These are phyloP conservation scores for Amiota minor DNA, from an alignment of 2,888 invertebrate species.

Conservation along the genomic window DNA sequence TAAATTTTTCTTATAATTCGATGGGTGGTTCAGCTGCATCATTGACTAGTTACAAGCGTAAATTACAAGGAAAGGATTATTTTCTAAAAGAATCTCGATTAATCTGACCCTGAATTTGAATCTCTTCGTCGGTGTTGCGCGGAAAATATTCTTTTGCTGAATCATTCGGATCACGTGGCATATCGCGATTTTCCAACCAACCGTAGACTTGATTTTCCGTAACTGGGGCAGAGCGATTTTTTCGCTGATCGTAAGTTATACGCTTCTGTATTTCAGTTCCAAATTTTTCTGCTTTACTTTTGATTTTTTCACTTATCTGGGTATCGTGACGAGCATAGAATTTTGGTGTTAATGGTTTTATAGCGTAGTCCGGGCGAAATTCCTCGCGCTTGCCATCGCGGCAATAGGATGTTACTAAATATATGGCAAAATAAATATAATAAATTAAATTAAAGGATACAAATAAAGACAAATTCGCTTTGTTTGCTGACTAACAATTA, in stretches of 20 bases:
- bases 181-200: constrained; percentile 24
- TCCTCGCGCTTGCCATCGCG: not conserved
- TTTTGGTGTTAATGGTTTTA: constrained; percentile 25
- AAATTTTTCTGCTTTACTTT: not conserved
- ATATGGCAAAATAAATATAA: no score
- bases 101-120: constrained; percentile 9
- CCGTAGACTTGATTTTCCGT: constrained; percentile 31
- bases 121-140: not conserved
- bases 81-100: not conserved
- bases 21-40: not conserved
- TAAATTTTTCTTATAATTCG: not conserved
- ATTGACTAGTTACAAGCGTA: not conserved
- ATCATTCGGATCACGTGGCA: constrained; percentile 4
- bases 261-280: constrained; percentile 8
- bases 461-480: no score
- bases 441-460: no score
- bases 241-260: not conserved
- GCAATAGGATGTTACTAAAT: not conserved
- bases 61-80: not conserved
- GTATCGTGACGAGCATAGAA: constrained; percentile 27
- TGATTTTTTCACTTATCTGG: not conserved
- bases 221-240: constrained; percentile 11
- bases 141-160: not conserved
- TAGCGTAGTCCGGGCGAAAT: constrained; percentile 23
- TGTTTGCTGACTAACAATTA: no score